These are phyloP conservation scores for Lumbricus terrestris DNA, from an alignment of 2,888 invertebrate species.

Conservation along the genomic window DNA sequence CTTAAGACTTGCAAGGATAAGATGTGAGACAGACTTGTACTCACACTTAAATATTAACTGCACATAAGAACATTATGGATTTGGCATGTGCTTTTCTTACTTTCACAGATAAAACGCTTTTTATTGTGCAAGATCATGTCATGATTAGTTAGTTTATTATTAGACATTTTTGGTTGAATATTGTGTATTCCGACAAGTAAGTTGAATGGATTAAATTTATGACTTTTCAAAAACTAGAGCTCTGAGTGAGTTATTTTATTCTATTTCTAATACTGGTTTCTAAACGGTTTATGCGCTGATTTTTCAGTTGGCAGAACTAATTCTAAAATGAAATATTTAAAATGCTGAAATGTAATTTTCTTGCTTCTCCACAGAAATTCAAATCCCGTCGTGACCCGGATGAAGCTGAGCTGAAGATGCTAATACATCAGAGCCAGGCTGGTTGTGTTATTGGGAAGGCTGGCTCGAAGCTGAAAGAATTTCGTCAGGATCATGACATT, in stretches of 20 bases:
- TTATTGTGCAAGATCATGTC: neutral
- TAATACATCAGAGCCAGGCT: slow-evolving; percentile 32
- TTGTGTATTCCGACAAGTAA: neutral
- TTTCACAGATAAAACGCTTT: neutral
- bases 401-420: slow-evolving; percentile 18
- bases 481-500: slow-evolving; percentile 24
- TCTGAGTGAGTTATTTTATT: neutral
- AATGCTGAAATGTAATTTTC: neutral
- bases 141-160: neutral
- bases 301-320: neutral
- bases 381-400: slow-evolving; percentile 17
- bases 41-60: neutral
- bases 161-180: neutral
- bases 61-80: neutral
- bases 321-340: neutral
- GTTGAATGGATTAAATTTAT: neutral
- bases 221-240: neutral
- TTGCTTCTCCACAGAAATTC: neutral
- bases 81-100: neutral
- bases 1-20: neutral
- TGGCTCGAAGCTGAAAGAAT: slow-evolving; percentile 29
- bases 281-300: too few relatives aligned
- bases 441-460: slow-evolving; percentile 33
- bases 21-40: neutral
- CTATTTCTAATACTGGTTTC: neutral